Evolutionary conservation across 2,113 vertebrate genomes (phyloP), one percentile per base, ranked within the genome.

Genomic region (Trichomycterus rosablanca): DNA sequence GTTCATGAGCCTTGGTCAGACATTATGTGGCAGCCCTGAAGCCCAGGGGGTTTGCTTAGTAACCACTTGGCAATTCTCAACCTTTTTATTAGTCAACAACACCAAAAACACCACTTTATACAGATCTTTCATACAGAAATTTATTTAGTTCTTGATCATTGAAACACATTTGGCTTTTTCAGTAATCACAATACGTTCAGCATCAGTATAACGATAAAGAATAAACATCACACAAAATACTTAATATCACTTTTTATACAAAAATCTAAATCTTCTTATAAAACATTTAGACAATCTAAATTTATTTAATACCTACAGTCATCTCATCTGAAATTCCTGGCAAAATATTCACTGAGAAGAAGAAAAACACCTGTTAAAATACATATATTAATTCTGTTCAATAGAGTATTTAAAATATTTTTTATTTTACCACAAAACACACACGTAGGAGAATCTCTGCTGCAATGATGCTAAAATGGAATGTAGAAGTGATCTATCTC

Each of bases 101-200:
- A 35, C 28, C 34, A 19, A 48, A 45, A 18, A 40, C 20, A 18
- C 48, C 19, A 30, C 16, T 39, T 22, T 22, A 14, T 46, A 24
- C n/a, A n/a, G 32, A n/a, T 56, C 26, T 14, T 40, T 53, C 8
- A 32, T 73, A n/a, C n/a, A n/a, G n/a, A n/a, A 14, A 22, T 81
- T 78, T 77, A 73, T 83, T 83, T 74, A 69, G 72, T 75, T 64
- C 50, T 71, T 63, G 45, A 72, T 73, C 75, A 71, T 77, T 76
- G 44, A 72, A 68, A 84, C 70, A 77, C 45, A 61, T 78, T 74
- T 69, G 72, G 80, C 59, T 74, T 77, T 54, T 34, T 58, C 63
- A 74, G 70, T 62, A 58, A 71, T 81, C 78, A 87, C 82, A 81
- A 67, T 86, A 88, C 84, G 87, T 87, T 85, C 83, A 83, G 59